Evolutionary conservation across 2,797 vertebrate genomes (phyloP).

Genomic region (Cyclura pinguis): DNA sequence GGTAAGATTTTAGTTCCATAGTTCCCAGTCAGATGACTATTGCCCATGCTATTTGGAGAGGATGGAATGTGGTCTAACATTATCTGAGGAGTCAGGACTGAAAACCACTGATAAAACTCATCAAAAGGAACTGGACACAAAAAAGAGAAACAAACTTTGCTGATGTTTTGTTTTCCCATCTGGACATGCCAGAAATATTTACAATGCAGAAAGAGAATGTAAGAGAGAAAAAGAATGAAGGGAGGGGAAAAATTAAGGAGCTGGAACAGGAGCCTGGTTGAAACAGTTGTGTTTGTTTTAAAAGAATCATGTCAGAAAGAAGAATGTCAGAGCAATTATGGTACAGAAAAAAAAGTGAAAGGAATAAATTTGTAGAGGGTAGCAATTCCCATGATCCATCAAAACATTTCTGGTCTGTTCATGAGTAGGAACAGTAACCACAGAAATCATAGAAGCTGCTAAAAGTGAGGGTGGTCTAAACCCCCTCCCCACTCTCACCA

Average conservation of each 20-base stretch:
- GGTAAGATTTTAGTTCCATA: not conserved
- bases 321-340: slow-evolving; percentile 29
- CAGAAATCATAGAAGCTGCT: slow-evolving; percentile 16
- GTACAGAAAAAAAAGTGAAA: slow-evolving; percentile 10
- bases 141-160: not conserved
- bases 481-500: not conserved
- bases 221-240: not conserved
- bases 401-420: slow-evolving; percentile 15
- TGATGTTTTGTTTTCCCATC: not conserved
- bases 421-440: slow-evolving; percentile 5
- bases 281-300: slow-evolving; percentile 35
- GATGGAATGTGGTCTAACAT: not conserved
- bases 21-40: not conserved
- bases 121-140: not conserved
- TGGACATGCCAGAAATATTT: not conserved
- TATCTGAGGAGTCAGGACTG: not conserved
- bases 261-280: not conserved
- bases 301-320: not conserved
- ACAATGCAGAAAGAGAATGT: not conserved
- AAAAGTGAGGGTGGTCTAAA: slow-evolving; percentile 29
- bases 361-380: not conserved
- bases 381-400: not conserved
- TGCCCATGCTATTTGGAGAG: not conserved
- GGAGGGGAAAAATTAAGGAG: fast-evolving
- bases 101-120: not conserved